These are phyloP conservation scores for Notolabrus celidotus DNA, from an alignment of 2,797 vertebrate species.

Conservation along the genomic window DNA sequence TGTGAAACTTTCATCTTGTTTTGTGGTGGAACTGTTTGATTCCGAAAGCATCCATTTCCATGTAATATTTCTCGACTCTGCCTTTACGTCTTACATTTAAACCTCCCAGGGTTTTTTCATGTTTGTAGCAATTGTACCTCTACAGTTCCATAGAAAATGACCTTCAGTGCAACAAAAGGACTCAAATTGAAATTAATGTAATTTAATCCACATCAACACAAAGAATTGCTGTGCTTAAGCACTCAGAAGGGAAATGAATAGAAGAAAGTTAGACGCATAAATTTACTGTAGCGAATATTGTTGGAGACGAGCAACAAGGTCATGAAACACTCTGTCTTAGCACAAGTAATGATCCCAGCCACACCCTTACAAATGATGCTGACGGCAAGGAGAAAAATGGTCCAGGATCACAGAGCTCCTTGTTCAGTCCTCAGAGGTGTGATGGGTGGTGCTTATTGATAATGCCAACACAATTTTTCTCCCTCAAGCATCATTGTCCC, in stretches of 20 bases:
- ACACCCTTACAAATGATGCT: conserved; percentile 10
- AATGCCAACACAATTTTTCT: conserved; percentile 11
- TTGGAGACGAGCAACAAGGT: not conserved
- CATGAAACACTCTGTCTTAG: not conserved
- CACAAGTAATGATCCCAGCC: conserved; percentile 13
- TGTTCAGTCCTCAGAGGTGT: conserved; percentile 12
- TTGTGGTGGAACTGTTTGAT: conserved; percentile 47
- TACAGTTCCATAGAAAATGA: not conserved
- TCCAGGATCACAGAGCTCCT: conserved; percentile 12
- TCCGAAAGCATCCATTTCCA: conserved; percentile 22
- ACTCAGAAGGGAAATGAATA: not conserved
- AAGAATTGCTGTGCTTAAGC: not conserved
- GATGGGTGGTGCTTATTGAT: conserved; percentile 17
- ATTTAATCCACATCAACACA: not conserved
- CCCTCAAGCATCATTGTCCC: not conserved
- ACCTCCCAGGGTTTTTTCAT: not conserved
- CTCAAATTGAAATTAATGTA: not conserved
- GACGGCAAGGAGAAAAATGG: not conserved
- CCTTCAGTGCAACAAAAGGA: not conserved
- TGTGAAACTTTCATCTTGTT: conserved; percentile 51
- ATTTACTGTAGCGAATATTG: conserved; percentile 2
- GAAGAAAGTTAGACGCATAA: not conserved
- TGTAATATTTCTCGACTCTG: conserved; percentile 11
- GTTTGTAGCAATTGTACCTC: not conserved
- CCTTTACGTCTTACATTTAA: not conserved